Evolutionary conservation across 2,888 invertebrate species (phyloP).

Genomic region (Scelioninae gen. 2): DNA sequence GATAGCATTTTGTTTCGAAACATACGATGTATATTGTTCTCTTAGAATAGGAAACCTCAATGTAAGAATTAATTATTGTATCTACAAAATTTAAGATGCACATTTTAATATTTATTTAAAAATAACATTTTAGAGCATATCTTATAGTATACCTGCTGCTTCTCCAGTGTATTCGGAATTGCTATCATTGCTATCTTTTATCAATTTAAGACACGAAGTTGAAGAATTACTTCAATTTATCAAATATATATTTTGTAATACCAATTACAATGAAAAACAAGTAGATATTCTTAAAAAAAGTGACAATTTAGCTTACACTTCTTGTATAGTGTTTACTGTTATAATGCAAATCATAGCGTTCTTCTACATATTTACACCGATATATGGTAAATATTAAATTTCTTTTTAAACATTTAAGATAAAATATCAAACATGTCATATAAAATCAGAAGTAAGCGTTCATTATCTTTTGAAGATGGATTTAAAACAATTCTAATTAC

Average conservation of each 20-base stretch:
- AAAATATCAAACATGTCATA: too few species aligned
- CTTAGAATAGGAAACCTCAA: not conserved
- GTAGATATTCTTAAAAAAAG: not conserved
- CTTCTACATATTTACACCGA: too few species aligned
- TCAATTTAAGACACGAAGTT: not conserved
- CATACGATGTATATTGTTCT: not conserved
- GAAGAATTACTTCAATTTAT: not conserved
- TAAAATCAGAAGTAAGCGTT: too few species aligned
- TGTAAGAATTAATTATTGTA: not conserved
- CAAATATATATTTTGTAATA: not conserved
- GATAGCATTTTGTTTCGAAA: not conserved
- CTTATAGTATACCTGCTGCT: not conserved
- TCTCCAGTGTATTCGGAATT: conserved; percentile 2
- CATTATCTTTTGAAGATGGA: too few species aligned
- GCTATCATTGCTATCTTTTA: not conserved
- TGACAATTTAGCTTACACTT: not conserved
- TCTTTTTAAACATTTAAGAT: too few species aligned
- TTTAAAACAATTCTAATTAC: too few species aligned
- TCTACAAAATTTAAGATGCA: not conserved
- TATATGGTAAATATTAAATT: too few species aligned
- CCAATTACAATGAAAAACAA: not conserved
- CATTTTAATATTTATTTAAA: not conserved
- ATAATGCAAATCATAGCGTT: not conserved
- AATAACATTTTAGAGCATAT: not conserved
- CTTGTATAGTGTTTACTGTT: not conserved